Evolutionary conservation across 2,888 invertebrate genomes (phyloP).

Genomic region (Thereva unica): DNA sequence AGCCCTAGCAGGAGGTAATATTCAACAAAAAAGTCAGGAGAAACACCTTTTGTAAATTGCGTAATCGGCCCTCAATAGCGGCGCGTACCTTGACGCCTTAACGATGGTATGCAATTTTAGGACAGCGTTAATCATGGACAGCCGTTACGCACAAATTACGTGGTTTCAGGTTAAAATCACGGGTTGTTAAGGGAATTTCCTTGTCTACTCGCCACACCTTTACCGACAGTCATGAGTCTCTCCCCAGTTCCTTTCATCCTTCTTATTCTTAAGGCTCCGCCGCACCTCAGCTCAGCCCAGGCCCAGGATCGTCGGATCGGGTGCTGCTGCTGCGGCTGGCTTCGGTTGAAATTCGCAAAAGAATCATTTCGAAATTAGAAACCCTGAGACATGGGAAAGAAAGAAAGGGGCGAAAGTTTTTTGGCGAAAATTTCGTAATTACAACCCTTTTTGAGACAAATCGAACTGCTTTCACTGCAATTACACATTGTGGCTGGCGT

Average conservation of each 20-base stretch:
- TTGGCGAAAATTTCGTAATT: no score
- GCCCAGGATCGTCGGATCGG: no score
- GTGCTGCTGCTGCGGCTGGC: no score
- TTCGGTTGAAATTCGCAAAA: no score
- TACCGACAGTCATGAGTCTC: not conserved
- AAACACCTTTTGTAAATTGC: slow-evolving; percentile 3
- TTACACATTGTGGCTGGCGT: no score
- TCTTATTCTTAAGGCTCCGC: no score
- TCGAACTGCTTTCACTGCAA: no score
- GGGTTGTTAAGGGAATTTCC: not conserved
- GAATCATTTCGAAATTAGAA: no score
- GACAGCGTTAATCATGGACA: slow-evolving; percentile 2
- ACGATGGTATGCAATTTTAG: slow-evolving; percentile 7
- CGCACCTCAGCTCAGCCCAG: no score
- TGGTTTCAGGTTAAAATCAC: slow-evolving; percentile 27
- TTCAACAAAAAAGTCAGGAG: not conserved
- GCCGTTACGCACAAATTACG: slow-evolving; percentile 28
- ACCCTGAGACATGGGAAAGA: no score
- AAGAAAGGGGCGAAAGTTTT: no score
- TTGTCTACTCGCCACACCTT: not conserved
- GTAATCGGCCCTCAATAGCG: slow-evolving; percentile 12
- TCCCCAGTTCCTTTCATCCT: slow-evolving; percentile 15
- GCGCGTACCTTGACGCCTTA: not conserved
- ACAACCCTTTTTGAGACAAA: no score
- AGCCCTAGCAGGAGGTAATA: not conserved